Base-by-base conservation (phyloP, 2,888 invertebrate genomes). In the Cosmia trapezina region DNA sequence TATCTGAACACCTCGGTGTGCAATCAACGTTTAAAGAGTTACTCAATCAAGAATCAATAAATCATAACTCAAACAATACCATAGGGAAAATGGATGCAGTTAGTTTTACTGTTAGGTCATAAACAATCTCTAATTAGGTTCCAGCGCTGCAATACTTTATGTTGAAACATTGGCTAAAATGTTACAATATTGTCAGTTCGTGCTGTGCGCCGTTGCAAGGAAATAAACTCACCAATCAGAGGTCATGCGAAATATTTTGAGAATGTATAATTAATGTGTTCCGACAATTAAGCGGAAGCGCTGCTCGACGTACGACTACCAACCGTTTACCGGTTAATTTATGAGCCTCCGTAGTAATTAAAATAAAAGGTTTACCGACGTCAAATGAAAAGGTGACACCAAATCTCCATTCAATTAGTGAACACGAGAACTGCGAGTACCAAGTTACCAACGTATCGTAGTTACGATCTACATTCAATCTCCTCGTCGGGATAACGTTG, bases 391-490 rank as follows among this genome's bases (percentile, higher is more conserved):
- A 61, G 9, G 43, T 47, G 51, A 63, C 51, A 54, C 17, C 45
- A 51, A 37, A 64, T 64, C 12, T 54, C 49, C 12, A 62, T 51
- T 43, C 9, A 41, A 43, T 41, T 51, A 74, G 33, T 45, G 37
- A 56, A 73, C 64, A 41, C n/a, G 47, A 75, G 53, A 49, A 14
- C 75, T 47, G 57, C 43, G n/a, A 54, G 22, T 51, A 17, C n/a
- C n/a, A 49, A 54, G 49, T n/a, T 51, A 17, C n/a, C n/a, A 49
- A 54, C 43, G 57, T 63, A 80, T 80, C 65, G 53, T 49, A 17
- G 66, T 66, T 59, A 43, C 75, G 45, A 75, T 53, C 56, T 66
- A 22, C 41, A 74, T 67, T 67, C 33, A 45, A 80, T 81, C 63
- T 73, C 28, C 43, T 51, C n/a, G 65, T 22, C 14, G 41, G 41